A percentile compares a stretch with the other conserved stretches of the same genome.
These are phyloP conservation scores for Genyomyrus donnyi DNA, from an alignment of 2,113 vertebrate species.

Conservation along the genomic window DNA sequence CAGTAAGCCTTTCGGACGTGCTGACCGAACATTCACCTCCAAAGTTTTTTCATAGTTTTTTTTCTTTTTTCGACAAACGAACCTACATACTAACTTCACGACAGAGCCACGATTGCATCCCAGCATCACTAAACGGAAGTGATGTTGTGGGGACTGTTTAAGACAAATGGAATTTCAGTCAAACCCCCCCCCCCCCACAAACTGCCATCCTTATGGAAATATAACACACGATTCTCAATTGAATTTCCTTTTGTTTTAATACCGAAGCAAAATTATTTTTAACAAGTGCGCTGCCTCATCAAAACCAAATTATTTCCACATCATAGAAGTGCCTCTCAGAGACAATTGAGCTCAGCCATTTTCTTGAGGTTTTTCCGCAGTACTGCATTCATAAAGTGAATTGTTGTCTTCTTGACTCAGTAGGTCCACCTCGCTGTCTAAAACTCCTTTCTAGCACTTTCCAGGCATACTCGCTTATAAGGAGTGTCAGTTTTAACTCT, in stretches of 20 bases:
- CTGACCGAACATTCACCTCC: slow-evolving; percentile 67
- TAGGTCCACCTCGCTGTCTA: neutral
- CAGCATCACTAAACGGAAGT: slow-evolving; percentile 34
- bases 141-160: slow-evolving; percentile 32
- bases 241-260: slow-evolving; percentile 57
- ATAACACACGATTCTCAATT: slow-evolving; percentile 42
- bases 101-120: neutral
- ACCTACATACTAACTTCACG: slow-evolving; percentile 54
- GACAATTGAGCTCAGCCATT: slow-evolving; percentile 26
- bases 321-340: slow-evolving; percentile 36
- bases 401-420: slow-evolving; percentile 24
- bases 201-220: slow-evolving; percentile 50
- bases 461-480: slow-evolving; percentile 5
- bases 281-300: slow-evolving; percentile 43
- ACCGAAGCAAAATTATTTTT: slow-evolving; percentile 45
- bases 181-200: slow-evolving; percentile 13
- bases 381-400: slow-evolving; percentile 17
- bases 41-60: slow-evolving; percentile 45
- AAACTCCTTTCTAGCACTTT: neutral
- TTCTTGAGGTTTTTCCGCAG: slow-evolving; percentile 24
- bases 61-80: slow-evolving; percentile 43
- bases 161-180: slow-evolving; percentile 44
- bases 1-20: slow-evolving; percentile 38
- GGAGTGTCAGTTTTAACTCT: neutral
- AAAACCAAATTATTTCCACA: slow-evolving; percentile 53